Conservation (phyloP, 2,888 invertebrate species). For the Steinernema carpocapsae region DNA sequence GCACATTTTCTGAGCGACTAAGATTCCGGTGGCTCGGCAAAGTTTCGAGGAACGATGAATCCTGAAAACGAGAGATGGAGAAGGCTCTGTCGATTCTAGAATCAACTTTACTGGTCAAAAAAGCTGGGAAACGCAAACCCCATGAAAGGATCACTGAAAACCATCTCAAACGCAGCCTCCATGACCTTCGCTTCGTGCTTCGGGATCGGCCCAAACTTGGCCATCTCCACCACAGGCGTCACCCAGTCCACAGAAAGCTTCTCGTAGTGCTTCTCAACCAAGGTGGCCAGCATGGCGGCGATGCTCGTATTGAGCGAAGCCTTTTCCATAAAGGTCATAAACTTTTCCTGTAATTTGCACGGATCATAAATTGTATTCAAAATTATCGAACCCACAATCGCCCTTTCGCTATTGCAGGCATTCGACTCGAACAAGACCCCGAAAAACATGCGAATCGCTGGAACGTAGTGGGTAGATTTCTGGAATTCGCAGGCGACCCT, state of each 20-base stretch:
- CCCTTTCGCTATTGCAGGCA: background rate
- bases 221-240: constrained; percentile 5
- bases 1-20: constrained; percentile 20
- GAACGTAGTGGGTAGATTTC: constrained; percentile 51
- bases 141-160: background rate
- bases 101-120: background rate
- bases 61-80: background rate
- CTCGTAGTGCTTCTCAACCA: background rate
- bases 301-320: constrained; percentile 21
- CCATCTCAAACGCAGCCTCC: constrained; percentile 6
- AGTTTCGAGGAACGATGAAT: background rate
- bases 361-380: background rate
- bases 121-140: background rate
- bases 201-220: constrained; percentile 25
- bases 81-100: background rate
- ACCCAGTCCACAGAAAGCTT: constrained; percentile 6
- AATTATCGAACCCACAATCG: background rate
- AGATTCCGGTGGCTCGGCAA: constrained; percentile 5
- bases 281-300: background rate
- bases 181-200: constrained; percentile 2
- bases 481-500: constrained; percentile 53
- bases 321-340: constrained; percentile 1
- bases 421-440: constrained; percentile 37
- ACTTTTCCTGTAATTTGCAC: background rate
- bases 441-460: constrained; percentile 46